Conservation (phyloP, 2,888 invertebrate species). For the Drosophila ochracea region DNA sequence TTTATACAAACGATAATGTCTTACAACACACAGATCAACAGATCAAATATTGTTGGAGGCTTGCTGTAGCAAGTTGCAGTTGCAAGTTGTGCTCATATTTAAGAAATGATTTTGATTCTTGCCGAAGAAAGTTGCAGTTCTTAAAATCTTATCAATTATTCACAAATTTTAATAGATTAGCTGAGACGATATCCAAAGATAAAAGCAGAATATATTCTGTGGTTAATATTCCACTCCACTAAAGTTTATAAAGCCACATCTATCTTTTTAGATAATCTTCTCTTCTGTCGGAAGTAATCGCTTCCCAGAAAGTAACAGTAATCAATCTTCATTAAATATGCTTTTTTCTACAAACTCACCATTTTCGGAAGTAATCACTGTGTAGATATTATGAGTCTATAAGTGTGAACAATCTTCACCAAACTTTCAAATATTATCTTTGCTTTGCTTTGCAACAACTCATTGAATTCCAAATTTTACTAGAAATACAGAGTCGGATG, state of each 20-base stretch:
- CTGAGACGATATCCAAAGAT: background rate
- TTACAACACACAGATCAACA: conserved; percentile 24
- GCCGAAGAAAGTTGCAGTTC: background rate
- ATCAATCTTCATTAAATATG: background rate
- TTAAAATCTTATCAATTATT: background rate
- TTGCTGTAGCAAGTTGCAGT: background rate
- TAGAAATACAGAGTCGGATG: background rate
- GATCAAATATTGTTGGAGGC: background rate
- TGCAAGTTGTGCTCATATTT: background rate
- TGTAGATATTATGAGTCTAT: background rate
- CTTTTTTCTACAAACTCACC: background rate
- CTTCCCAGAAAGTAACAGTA: background rate
- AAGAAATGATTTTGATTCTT: background rate
- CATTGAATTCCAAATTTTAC: background rate
- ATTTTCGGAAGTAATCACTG: background rate
- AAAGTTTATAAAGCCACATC: background rate
- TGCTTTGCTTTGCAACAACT: background rate
- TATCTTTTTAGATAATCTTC: background rate
- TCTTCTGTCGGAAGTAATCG: background rate
- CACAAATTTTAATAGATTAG: background rate
- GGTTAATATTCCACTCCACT: background rate
- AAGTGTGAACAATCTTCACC: background rate
- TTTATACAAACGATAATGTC: conserved; percentile 11
- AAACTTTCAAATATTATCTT: background rate
- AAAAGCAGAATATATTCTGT: background rate